Base-by-base conservation (phyloP, 2,113 vertebrate species). In the Microcebus ravelobensis region DNA sequence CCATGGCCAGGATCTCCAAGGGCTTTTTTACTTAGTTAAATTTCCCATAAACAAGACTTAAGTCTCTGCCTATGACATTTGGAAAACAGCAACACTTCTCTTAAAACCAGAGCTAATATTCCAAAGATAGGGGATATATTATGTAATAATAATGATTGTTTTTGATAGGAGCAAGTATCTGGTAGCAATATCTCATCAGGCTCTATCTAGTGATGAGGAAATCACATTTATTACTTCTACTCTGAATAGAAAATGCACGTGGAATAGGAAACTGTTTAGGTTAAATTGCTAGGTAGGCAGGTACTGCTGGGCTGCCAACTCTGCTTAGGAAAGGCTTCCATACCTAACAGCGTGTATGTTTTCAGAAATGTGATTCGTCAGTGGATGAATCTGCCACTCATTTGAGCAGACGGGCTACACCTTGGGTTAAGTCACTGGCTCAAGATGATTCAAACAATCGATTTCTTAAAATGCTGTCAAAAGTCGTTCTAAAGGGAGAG, bases 171-270 rank as follows among this genome's bases (percentile, higher is more conserved):
- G 18, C 17, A 55, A 57, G 29, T 59, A 11, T 52, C 71, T 71
- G 23, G 20, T 31, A 68, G 65, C 34, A 87, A 14, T 13, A 10
- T 57, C 15, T 77, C 67, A 29, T 39, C 59, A 76, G 36, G 84
- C 36, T 73, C 7, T 20, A 81, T 0, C 15, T 20, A 67, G 71
- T 27, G 8, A 31, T 1, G 59, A 96, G 70, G 17, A 96, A 70
- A 55, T 84, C 85, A 13, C 77, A 79, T 83, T 70, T 92, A 81
- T 86, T 50, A 73, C 39, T 25, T n/a, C 93, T 86, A 67, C 76
- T 95, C 81, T 87, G 71, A 88, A 71, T 0, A 93, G 63, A 50
- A 91, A 82, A 94, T 13, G 1, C 21, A 65, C 74, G 23, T 96
- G 39, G 67, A 25, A 6, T 55, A 82, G 18, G 59, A 80, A 84